These are phyloP conservation scores for Clinocottus analis DNA, from an alignment of 2,113 vertebrate genomes.

Conservation along the genomic window DNA sequence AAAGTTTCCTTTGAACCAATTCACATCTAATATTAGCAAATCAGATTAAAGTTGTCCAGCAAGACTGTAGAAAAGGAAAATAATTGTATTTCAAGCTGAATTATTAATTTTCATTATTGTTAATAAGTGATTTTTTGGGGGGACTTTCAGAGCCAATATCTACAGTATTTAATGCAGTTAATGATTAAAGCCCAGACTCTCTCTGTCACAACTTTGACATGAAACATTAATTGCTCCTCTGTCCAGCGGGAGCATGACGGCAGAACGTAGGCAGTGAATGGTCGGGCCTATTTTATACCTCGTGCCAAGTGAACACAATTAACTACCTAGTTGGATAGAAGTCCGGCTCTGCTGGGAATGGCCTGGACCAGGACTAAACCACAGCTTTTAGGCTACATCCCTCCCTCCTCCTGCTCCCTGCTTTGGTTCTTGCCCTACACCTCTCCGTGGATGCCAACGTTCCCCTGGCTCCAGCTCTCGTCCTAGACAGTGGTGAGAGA, in stretches of 20 bases:
- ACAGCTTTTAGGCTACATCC: constrained; percentile 34
- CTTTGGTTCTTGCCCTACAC: constrained; percentile 2
- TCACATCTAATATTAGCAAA: background rate
- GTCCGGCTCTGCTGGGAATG: constrained; percentile 19
- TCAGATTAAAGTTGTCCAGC: background rate
- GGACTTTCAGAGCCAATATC: background rate
- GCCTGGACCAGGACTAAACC: constrained; percentile 3
- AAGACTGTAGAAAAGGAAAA: background rate
- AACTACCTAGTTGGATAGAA: background rate
- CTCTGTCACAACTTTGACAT: background rate
- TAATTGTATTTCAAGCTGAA: background rate
- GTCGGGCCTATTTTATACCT: constrained; percentile 2
- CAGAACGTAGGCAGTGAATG: background rate
- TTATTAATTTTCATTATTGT: background rate
- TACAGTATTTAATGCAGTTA: background rate
- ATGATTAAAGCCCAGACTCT: background rate
- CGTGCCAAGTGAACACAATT: constrained; percentile 4
- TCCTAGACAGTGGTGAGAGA: constrained; percentile 58
- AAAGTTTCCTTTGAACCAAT: background rate
- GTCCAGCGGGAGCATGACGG: background rate
- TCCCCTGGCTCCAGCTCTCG: constrained; percentile 26
- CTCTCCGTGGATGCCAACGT: constrained; percentile 8
- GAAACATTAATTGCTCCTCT: background rate
- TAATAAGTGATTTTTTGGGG: background rate
- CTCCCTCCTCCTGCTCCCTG: constrained; percentile 8